Percentiles rank a stretch among this genome's conserved stretches.
Evolutionary conservation across 2,888 invertebrate species (phyloP).

Genomic region (Onchidella celtica): DNA sequence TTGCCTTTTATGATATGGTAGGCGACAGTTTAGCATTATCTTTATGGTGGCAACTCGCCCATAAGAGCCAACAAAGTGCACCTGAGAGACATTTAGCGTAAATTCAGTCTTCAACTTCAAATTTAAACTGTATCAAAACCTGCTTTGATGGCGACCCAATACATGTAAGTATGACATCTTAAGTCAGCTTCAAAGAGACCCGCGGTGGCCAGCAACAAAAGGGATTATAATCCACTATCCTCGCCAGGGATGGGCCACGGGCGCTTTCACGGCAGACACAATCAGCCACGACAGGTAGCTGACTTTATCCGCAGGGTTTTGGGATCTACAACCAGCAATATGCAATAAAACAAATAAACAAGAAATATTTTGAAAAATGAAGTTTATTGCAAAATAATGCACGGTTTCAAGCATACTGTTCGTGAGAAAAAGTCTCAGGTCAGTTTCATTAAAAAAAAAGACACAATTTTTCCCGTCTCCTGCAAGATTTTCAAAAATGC

Average conservation of each 20-base stretch:
- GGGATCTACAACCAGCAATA: not conserved
- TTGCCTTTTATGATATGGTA: not conserved
- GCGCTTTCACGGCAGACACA: not conserved
- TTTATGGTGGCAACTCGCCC: not conserved
- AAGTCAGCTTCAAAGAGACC: not conserved
- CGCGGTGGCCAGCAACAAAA: not conserved
- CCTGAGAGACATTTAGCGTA: not conserved
- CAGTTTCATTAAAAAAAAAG: not conserved
- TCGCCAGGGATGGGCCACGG: not conserved
- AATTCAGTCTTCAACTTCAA: not conserved
- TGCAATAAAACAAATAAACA: not conserved
- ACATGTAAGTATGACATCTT: not conserved
- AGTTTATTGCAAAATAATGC: not conserved
- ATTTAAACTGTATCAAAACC: not conserved
- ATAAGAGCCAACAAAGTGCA: not conserved
- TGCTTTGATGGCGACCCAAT: not conserved
- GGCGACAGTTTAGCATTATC: not conserved
- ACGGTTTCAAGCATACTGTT: not conserved
- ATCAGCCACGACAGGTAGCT: not conserved
- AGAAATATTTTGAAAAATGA: not conserved
- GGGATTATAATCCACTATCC: not conserved
- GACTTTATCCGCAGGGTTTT: not conserved
- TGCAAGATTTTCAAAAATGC: not conserved
- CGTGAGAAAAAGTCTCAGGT: not conserved
- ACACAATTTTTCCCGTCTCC: not conserved